Percentiles rank a stretch among this genome's conserved stretches.
These are phyloP conservation scores for Callocephalon fimbriatum DNA, from an alignment of 2,113 vertebrate genomes.

Conservation along the genomic window DNA sequence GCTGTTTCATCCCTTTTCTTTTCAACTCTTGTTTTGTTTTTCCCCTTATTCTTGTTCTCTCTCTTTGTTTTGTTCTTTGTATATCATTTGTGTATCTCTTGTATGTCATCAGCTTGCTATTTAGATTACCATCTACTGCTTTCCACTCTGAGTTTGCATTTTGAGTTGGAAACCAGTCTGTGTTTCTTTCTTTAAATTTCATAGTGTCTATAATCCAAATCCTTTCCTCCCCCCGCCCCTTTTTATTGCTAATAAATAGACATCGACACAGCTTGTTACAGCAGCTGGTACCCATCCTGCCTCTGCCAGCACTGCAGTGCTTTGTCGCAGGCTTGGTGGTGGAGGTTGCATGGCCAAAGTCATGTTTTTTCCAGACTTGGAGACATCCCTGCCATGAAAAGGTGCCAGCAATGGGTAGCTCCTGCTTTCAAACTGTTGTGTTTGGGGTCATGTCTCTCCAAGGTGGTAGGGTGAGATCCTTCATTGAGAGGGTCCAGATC, in stretches of 20 bases:
- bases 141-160: not conserved
- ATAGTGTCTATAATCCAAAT: not conserved
- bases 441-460: rapidly evolving
- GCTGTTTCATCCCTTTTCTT: not conserved
- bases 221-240: not conserved
- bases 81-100: not conserved
- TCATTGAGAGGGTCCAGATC: not conserved
- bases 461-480: not conserved
- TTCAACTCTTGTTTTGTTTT: not conserved
- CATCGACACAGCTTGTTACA: not conserved
- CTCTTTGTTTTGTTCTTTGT: not conserved
- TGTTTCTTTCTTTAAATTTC: not conserved
- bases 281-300: not conserved
- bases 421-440: no score
- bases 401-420: not conserved
- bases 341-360: not conserved
- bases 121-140: not conserved
- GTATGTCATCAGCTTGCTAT: not conserved
- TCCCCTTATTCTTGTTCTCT: not conserved
- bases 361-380: not conserved
- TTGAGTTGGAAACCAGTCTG: not conserved
- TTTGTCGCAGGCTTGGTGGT: not conserved
- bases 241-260: not conserved
- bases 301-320: not conserved
- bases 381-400: not conserved